Percentiles rank a stretch among this genome's conserved stretches.
Conservation (phyloP, 2,888 invertebrate genomes). For the Helobdella robusta region DNA sequence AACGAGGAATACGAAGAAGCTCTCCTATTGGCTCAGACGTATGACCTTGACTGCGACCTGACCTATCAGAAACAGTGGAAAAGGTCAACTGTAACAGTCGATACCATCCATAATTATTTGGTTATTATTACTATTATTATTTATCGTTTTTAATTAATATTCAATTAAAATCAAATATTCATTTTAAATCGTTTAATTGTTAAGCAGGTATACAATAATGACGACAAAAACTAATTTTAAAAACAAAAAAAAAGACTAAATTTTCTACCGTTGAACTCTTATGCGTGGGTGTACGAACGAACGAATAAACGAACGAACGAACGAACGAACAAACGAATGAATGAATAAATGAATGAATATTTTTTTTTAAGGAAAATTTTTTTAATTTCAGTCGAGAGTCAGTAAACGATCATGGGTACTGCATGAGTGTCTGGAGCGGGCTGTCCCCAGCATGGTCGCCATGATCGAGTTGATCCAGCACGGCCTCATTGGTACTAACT, state of each 20-base stretch:
- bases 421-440: constrained; percentile 67
- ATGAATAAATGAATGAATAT: too few species aligned
- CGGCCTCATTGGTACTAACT: constrained; percentile 62
- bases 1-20: constrained; percentile 66
- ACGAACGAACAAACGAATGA: too few species aligned
- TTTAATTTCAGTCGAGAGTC: constrained; percentile 59
- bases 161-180: too few species aligned
- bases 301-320: too few species aligned
- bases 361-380: not conserved
- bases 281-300: too few species aligned
- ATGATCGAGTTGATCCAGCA: constrained; percentile 64
- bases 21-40: constrained; percentile 60
- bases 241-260: too few species aligned
- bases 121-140: constrained; percentile 47
- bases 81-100: constrained; percentile 61
- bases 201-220: too few species aligned
- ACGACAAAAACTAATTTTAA: too few species aligned
- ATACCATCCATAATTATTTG: constrained; percentile 66
- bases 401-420: constrained; percentile 68
- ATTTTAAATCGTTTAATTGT: too few species aligned
- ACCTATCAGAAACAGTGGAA: constrained; percentile 74
- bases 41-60: constrained; percentile 64
- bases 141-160: not conserved
- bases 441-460: constrained; percentile 65
- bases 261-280: too few species aligned